Percentiles rank a stretch among this genome's conserved stretches.
phyloP scores from a whole-genome alignment of 2,888 invertebrate genomes.

The Anoncus sp. region DNA sequence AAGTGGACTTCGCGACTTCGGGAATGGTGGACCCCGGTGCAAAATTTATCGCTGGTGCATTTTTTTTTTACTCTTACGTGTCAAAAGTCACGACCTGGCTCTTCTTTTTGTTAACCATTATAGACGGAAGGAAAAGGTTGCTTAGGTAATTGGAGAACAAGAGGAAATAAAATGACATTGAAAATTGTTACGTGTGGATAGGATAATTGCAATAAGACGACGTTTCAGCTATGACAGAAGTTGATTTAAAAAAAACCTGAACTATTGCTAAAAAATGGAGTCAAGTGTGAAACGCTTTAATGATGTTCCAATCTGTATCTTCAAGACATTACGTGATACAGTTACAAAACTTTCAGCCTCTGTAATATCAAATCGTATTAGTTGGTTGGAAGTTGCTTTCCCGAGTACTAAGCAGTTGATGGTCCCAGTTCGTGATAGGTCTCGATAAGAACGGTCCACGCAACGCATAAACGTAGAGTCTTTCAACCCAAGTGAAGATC shows the following conservation, averaged over 20 bases:
- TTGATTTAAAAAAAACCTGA: too few relatives aligned
- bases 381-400: constrained; percentile 1
- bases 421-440: constrained; percentile 18
- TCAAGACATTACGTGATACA: background rate
- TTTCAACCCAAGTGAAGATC: constrained; percentile 10
- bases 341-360: constrained; percentile 1
- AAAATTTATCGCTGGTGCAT: constrained; percentile 38
- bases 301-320: background rate
- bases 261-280: too few relatives aligned
- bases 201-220: background rate
- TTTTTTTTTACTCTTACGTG: constrained; percentile 28
- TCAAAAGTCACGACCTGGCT: constrained; percentile 39
- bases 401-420: constrained; percentile 14
- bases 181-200: background rate
- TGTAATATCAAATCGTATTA: constrained; percentile 21
- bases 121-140: constrained; percentile 12
- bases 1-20: constrained; percentile 30
- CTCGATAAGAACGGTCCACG: constrained; percentile 22
- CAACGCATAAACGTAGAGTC: constrained; percentile 12
- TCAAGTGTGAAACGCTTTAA: background rate
- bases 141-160: constrained; percentile 34
- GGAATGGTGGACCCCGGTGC: constrained; percentile 18
- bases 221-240: constrained; percentile 14
- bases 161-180: constrained; percentile 14
- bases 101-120: constrained; percentile 1